These are phyloP conservation scores for Noctua comes DNA, from an alignment of 2,888 invertebrate species.

Conservation along the genomic window DNA sequence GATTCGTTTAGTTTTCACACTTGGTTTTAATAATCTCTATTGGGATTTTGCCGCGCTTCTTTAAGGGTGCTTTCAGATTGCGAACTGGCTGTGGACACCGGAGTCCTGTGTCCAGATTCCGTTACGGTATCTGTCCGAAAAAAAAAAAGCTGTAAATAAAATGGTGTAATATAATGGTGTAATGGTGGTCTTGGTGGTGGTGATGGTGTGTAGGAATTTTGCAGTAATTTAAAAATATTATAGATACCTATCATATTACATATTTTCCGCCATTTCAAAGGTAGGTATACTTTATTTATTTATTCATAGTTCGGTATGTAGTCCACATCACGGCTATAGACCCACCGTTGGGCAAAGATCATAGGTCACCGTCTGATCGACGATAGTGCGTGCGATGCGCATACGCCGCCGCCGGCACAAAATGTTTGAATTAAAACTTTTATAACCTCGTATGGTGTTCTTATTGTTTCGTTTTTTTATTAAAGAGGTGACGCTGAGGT, in stretches of 20 bases:
- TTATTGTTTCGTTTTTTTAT: conserved; percentile 38
- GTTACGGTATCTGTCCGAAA: too few relatives aligned
- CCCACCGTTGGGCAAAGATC: conserved; percentile 55
- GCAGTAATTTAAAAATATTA: too few relatives aligned
- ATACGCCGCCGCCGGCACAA: conserved; percentile 56
- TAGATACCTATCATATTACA: too few relatives aligned
- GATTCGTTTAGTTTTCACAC: conserved; percentile 66
- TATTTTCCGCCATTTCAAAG: conserved; percentile 6
- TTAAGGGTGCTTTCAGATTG: not conserved
- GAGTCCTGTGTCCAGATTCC: not conserved
- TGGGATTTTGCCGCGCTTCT: conserved; percentile 11
- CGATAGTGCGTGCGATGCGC: conserved; percentile 56
- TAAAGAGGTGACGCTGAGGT: conserved; percentile 40
- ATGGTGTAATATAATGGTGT: too few relatives aligned
- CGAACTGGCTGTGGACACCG: not conserved
- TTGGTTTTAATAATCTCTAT: conserved; percentile 42
- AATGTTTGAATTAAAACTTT: conserved; percentile 55
- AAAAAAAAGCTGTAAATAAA: too few relatives aligned
- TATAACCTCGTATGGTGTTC: conserved; percentile 32
- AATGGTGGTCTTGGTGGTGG: too few relatives aligned
- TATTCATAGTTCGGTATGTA: conserved; percentile 41
- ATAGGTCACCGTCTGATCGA: conserved; percentile 59
- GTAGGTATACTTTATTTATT: conserved; percentile 21
- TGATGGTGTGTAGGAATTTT: too few relatives aligned
- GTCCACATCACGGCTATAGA: conserved; percentile 19